Base-by-base conservation (phyloP, 1,140 invertebrate species). In the Acromyrmex charruanus region DNA sequence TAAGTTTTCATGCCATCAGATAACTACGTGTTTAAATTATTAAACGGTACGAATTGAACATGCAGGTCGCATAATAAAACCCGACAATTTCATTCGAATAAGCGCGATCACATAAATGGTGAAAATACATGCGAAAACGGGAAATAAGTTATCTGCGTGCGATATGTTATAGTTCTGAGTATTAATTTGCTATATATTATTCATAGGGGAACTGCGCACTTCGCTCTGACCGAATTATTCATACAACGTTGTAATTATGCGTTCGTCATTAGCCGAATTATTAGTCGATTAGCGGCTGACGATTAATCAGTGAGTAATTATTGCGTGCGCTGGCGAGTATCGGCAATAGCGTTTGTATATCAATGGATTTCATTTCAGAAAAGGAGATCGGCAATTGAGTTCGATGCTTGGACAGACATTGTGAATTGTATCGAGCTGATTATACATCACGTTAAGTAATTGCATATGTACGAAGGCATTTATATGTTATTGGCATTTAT, bases 161-260 rank as follows among this genome's bases (percentile, higher is more conserved):
- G 88, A 66, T 21, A 44, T 63, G 86, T 85, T 39, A 39, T 85
- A 88, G 89, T 88, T 90, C 88, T 82, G 66, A 86, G 89, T 88
- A 91, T 91, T 88, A 91, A 91, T 91, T 91, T 65, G 65, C 25
- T 59, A 87, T 66, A 85, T 90, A 91, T 90, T 91, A 91, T 91
- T 88, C 87, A 91, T 90, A 88, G 18, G n/a, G 5, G 12, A 9
- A 55, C 28, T 39, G 82, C 61, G 69, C 25, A 21, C 65, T 71
- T 66, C 84, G 71, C 61, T 51, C 61, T 66, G 72, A n/a, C 53
- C 75, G 66, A 85, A 88, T 91, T 91, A 91, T 90, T 77, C 86
- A 90, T 87, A 88, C 61, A 82, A 68, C 71, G 77, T 88, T 90
- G 79, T 86, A 86, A 81, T 90, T 79, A 77, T 80, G 58, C 89